phyloP scores from a whole-genome alignment of 2,113 vertebrate genomes.

The Takifugu flavidus region DNA sequence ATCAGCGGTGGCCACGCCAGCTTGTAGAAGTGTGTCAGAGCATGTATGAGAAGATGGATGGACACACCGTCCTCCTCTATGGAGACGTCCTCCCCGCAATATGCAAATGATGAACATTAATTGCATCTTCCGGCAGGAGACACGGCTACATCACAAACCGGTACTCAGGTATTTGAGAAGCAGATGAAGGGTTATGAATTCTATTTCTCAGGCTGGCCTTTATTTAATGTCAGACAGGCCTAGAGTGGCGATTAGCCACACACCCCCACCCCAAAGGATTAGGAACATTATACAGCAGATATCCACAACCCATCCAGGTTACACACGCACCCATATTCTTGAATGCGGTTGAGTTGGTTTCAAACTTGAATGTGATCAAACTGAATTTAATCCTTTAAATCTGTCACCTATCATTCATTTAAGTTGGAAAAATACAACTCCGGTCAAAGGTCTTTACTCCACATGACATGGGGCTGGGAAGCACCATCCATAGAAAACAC shows the following conservation, averaged over 20 bases:
- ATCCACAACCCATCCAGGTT: not conserved
- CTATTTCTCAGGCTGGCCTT: not conserved
- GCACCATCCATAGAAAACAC: too few species aligned
- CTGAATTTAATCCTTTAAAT: not conserved
- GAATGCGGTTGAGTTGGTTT: not conserved
- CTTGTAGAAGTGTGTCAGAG: not conserved
- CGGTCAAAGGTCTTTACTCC: too few species aligned
- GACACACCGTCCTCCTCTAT: too few species aligned
- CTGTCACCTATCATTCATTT: too few species aligned
- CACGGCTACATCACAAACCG: too few species aligned
- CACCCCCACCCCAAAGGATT: too few species aligned
- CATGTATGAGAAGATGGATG: too few species aligned
- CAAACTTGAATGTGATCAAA: not conserved
- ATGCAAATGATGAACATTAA: too few species aligned
- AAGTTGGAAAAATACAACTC: too few species aligned
- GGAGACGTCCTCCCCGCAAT: not conserved
- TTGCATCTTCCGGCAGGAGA: too few species aligned
- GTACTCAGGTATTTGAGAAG: not conserved
- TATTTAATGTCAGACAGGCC: not conserved
- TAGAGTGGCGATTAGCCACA: not conserved
- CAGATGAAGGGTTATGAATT: not conserved
- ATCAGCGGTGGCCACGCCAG: not conserved
- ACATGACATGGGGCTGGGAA: too few species aligned
- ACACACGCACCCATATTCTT: not conserved
- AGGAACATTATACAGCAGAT: not conserved